Evolutionary conservation across 2,888 invertebrate species (phyloP), one percentile per base, ranked within the genome.

Genomic region (Mechanitis mazaeus): DNA sequence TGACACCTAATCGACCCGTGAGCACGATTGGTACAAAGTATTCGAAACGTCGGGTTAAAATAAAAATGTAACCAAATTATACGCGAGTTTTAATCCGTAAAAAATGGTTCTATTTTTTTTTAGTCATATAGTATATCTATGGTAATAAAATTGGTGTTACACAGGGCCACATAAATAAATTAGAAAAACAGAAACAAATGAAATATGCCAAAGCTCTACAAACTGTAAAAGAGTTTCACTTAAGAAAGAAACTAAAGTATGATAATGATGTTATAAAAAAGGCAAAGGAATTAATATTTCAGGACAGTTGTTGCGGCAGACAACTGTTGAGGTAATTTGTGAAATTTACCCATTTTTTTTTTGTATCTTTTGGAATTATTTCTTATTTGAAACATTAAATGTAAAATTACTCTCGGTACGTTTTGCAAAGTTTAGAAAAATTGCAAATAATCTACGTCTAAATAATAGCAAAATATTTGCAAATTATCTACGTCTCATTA

Each of bases 231-330:
- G 31, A 53, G 7, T 63, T 67, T 7, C 72, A 67, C 33, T 53
- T 54, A 28, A 71, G 47, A 71, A 55, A 71, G 56, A 57, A 68
- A 68, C 46, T 56, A 28, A 67, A 68, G 33, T 59, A 61, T n/a
- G 69, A 71, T 33, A 57, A 63, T 7, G 72, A 76, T 60, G 71
- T 68, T 35, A 69, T 84, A 2, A 68, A 74, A 59, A 67, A 70
- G 59, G 84, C 84, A 0, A 81, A 67, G 65, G 69, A 80, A 56
- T 65, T 70, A 56, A 78, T 85, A 59, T 86, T 85, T 66, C 71
- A 81, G 45, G 68, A 74, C 46, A 83, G 78, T 64, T 77, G 72
- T 60, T 81, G 81, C 33, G 85, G 85, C 0, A 75, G 68, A 59
- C 74, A 78, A 66, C 75, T 85, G 6, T 59, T 77, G 58, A 80